Evolutionary conservation across 1,140 invertebrate species (phyloP).

Genomic region (Zophobas morio): DNA sequence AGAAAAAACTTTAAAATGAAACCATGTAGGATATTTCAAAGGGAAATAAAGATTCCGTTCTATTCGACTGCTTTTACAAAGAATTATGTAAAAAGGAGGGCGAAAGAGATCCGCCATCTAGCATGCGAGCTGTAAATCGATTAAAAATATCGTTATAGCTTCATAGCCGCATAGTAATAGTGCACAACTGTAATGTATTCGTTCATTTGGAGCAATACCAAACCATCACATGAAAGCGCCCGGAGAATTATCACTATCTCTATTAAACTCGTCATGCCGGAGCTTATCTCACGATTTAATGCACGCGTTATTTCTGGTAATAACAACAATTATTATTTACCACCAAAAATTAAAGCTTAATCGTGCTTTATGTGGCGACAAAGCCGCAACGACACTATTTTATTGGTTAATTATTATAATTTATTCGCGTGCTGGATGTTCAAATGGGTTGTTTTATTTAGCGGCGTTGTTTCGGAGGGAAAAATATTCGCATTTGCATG

Average conservation of each 20-base stretch:
- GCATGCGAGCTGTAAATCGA: conserved; percentile 24
- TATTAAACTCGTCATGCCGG: conserved; percentile 42
- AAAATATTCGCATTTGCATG: conserved; percentile 14
- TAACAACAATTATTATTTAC: conserved; percentile 51
- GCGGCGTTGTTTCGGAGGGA: not conserved
- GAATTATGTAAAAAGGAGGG: conserved; percentile 11
- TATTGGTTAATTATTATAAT: conserved; percentile 43
- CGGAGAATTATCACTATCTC: conserved; percentile 47
- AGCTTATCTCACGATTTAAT: conserved; percentile 47
- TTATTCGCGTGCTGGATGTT: conserved; percentile 8
- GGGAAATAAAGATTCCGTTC: conserved; percentile 47
- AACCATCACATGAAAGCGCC: conserved; percentile 32
- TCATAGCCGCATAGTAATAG: conserved; percentile 23
- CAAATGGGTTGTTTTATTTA: conserved; percentile 19
- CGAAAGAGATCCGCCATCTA: conserved; percentile 22
- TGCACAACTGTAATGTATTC: conserved; percentile 36
- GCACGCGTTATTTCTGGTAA: conserved; percentile 45
- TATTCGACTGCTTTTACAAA: conserved; percentile 19
- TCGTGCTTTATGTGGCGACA: conserved; percentile 36
- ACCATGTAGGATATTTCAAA: conserved; percentile 51
- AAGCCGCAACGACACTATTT: conserved; percentile 33
- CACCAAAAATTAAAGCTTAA: conserved; percentile 31
- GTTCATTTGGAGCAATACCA: conserved; percentile 46
- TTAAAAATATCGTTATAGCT: conserved; percentile 38
- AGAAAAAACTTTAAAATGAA: conserved; percentile 50